Evolutionary conservation across 1,140 invertebrate genomes (phyloP), one percentile per base, ranked within the genome.

Genomic region (Chymomyza costata): DNA sequence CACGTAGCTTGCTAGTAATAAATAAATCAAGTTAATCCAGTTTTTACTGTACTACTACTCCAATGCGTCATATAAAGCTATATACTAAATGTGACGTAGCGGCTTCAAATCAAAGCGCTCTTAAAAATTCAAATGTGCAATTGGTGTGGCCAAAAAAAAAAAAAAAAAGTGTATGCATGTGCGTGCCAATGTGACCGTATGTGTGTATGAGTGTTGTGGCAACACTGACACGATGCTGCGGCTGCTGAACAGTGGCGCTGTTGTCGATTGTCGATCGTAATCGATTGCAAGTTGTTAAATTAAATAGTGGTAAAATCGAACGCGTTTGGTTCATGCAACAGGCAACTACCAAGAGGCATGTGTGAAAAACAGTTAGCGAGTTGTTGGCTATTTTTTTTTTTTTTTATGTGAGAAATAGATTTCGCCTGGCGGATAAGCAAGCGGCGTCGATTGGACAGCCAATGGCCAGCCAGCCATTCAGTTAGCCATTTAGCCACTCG

Each of bases 261-360:
- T 40, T 47, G 32, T 53, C 56, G 65, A 63, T 66, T 67, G 58
- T 70, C 56, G 76, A 82, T 82, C 67, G 60, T 76, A 71, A 82
- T 82, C 76, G 70, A 48, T 59, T 37, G 54, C 60, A 52, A 63
- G 45, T 56, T 56, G 58, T 54, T 50, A 69, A 73, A 65, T 65
- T 65, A 66, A 66, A 66, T 63, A 55, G 46, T 60, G 64, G 45
- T 54, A 50, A 50, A 50, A 50, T 50, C 25, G 47, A 39, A 50
- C 21, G 28, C 47, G 38, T 18, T 40, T 11, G 37, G 38, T 25
- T 25, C 3, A 34, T 34, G 45, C 45, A 31, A 38, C 16, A 2
- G 25, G 35, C 30, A 25, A 30, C 21, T 6, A 6, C 11, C 35
- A 17, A 13, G 8, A 13, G 15, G 14, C 16, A 38, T 38, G 35